Evolutionary conservation across 2,888 invertebrate species (phyloP).

Genomic region (Eilema depressum): DNA sequence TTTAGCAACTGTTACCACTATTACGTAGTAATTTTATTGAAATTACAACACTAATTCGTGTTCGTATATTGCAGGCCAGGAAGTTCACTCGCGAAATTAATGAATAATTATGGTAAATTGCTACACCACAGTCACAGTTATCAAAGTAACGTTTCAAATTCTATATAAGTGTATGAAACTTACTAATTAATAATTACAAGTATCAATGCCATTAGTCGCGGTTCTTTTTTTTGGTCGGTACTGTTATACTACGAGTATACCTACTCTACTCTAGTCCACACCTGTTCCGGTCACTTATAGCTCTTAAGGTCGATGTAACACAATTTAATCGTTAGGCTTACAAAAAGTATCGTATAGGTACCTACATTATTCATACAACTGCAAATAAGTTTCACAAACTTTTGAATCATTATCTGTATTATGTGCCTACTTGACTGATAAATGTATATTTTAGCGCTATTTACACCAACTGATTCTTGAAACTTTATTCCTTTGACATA

Average conservation of each 20-base stretch:
- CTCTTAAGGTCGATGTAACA: neutral
- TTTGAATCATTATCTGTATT: no score
- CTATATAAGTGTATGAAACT: slow-evolving; percentile 23
- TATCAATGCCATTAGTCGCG: slow-evolving; percentile 23
- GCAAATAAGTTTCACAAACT: neutral
- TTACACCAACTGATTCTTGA: no score
- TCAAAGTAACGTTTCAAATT: slow-evolving; percentile 33
- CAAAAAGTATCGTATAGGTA: neutral
- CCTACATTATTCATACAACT: neutral
- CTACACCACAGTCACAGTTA: slow-evolving; percentile 32
- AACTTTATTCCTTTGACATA: no score
- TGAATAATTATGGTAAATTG: slow-evolving; percentile 41
- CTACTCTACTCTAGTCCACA: neutral
- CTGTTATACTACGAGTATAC: neutral
- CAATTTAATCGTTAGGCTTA: neutral
- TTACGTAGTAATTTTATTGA: slow-evolving; percentile 21
- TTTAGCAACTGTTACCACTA: neutral
- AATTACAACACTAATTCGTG: slow-evolving; percentile 34
- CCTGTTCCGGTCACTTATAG: neutral
- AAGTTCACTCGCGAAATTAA: slow-evolving; percentile 45
- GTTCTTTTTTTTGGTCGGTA: neutral
- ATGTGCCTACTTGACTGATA: no score
- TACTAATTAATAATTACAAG: slow-evolving; percentile 27
- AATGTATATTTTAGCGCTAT: no score
- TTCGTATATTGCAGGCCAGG: slow-evolving; percentile 38